phyloP scores from a whole-genome alignment of 2,113 vertebrate genomes.

The Dendrocopos noguchii region DNA sequence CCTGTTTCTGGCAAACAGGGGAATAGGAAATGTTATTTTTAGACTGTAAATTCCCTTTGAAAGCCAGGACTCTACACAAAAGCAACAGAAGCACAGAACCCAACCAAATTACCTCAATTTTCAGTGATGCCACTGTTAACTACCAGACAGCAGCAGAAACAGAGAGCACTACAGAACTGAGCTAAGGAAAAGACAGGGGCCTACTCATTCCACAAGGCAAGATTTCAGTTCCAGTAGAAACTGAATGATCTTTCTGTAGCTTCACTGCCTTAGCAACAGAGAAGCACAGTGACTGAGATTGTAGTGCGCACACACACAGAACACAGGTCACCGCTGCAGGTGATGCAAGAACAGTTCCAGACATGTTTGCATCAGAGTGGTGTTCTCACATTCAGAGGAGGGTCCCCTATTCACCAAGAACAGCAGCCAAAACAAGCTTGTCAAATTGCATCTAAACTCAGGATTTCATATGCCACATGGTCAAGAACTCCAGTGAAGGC shows the following conservation, averaged over 20 bases:
- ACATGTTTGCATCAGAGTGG: accelerated
- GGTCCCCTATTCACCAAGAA: not conserved
- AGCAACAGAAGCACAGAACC: not conserved
- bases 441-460: not conserved
- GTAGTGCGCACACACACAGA: not conserved
- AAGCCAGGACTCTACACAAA: not conserved
- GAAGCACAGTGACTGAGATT: not conserved
- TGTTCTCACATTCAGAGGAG: not conserved
- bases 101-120: not conserved
- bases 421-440: accelerated
- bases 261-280: not conserved
- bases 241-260: not conserved
- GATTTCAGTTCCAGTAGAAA: not conserved
- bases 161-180: not conserved
- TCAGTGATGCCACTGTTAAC: not conserved
- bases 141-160: not conserved
- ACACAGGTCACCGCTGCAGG: not conserved
- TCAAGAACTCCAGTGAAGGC: not conserved
- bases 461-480: not conserved
- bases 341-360: not conserved
- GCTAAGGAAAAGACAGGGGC: not conserved
- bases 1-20: not conserved
- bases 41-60: not conserved
- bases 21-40: not conserved
- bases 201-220: not conserved